These are phyloP conservation scores for Acromyrmex heyeri DNA, from an alignment of 1,140 invertebrate genomes.

Conservation along the genomic window DNA sequence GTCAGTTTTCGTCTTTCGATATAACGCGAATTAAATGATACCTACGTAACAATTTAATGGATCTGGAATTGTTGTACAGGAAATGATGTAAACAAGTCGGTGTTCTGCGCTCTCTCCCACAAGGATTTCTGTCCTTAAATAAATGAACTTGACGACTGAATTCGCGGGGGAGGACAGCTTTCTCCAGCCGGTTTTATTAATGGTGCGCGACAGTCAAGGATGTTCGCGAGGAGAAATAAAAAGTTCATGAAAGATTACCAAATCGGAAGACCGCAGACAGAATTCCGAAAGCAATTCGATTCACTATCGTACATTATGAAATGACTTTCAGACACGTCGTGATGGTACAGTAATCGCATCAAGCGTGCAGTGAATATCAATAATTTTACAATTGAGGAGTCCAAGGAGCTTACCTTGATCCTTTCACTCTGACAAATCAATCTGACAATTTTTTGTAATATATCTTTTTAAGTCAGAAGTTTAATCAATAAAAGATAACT, in stretches of 20 bases:
- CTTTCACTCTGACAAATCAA: background rate
- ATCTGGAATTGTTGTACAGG: slow-evolving; percentile 11
- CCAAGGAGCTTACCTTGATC: background rate
- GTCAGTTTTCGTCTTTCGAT: slow-evolving; percentile 20
- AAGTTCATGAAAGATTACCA: slow-evolving; percentile 2
- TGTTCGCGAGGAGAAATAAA: background rate
- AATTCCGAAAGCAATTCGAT: slow-evolving; percentile 26
- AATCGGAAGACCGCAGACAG: slow-evolving; percentile 15
- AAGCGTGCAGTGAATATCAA: slow-evolving; percentile 36
- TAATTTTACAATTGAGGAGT: background rate
- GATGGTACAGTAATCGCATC: slow-evolving; percentile 20
- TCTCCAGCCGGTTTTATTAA: slow-evolving; percentile 42
- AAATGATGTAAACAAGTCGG: background rate
- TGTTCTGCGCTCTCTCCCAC: background rate
- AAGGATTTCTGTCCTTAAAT: slow-evolving; percentile 3
- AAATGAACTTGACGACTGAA: slow-evolving; percentile 31
- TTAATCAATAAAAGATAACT: background rate
- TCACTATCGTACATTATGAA: slow-evolving; percentile 22
- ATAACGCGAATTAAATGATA: slow-evolving; percentile 29
- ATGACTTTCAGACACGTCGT: slow-evolving; percentile 57
- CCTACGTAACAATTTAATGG: slow-evolving; percentile 11
- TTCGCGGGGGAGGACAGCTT: slow-evolving; percentile 35
- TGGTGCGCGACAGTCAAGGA: background rate
- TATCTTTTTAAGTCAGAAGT: background rate
- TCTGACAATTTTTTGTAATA: background rate